Conservation (phyloP, 2,113 vertebrate genomes). For the Thermophis baileyi region DNA sequence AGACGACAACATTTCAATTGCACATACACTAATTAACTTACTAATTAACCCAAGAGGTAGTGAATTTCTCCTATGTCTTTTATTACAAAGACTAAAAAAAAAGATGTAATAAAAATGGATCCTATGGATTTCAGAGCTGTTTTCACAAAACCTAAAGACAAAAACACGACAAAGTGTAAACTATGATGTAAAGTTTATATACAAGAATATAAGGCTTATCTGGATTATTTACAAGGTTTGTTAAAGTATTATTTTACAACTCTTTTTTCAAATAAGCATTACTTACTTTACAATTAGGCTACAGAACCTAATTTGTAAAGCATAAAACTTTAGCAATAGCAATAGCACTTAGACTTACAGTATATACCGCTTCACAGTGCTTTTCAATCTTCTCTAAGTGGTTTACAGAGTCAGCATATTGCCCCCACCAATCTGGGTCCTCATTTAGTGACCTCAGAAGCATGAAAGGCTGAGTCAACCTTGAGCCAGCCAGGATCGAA, state of each 20-base stretch:
- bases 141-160: constrained; percentile 25
- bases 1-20: too few species aligned
- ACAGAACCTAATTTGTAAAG: constrained; percentile 64
- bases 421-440: too few species aligned
- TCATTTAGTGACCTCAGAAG: too few species aligned
- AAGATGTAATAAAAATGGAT: not conserved
- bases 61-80: not conserved
- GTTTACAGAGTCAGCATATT: too few species aligned
- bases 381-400: too few species aligned
- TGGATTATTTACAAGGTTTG: constrained; percentile 90
- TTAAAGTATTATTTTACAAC: constrained; percentile 84
- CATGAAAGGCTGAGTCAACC: too few species aligned
- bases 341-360: too few species aligned
- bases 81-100: not conserved
- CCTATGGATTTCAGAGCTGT: not conserved
- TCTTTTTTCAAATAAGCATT: constrained; percentile 60
- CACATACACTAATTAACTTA: not conserved
- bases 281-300: constrained; percentile 75
- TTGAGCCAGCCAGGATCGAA: too few species aligned
- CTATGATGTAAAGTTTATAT: constrained; percentile 77
- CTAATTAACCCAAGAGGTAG: not conserved
- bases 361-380: too few species aligned
- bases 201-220: constrained; percentile 89
- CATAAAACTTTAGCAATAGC: not conserved
- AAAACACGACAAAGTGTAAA: constrained; percentile 43